Evolutionary conservation across 2,888 invertebrate genomes (phyloP).

Genomic region (Synergus gifuensis): DNA sequence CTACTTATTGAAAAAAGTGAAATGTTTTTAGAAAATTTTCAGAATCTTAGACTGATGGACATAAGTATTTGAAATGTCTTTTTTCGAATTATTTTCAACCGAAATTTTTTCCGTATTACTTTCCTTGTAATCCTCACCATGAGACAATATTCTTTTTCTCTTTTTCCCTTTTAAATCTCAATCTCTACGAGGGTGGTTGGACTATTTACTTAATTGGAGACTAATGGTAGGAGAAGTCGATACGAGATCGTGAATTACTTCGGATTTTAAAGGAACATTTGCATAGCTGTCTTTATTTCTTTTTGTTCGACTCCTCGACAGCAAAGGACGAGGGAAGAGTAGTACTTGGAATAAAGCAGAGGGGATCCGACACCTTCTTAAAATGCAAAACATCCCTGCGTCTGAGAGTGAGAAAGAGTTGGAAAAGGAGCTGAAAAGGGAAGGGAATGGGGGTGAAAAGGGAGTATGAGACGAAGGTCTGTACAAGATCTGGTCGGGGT

Average conservation of each 20-base stretch:
- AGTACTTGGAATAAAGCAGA: slow-evolving; percentile 67
- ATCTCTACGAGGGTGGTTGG: not conserved
- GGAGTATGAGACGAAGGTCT: slow-evolving; percentile 49
- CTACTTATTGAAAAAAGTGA: not conserved
- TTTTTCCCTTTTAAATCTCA: not conserved
- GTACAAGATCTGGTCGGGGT: slow-evolving; percentile 49
- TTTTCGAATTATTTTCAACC: too few species aligned
- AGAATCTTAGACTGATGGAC: too few species aligned
- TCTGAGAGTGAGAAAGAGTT: slow-evolving; percentile 54
- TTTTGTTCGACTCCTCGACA: slow-evolving; percentile 47
- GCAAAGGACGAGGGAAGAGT: slow-evolving; percentile 53
- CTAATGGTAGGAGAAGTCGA: slow-evolving; percentile 40
- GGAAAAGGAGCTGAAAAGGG: slow-evolving; percentile 42
- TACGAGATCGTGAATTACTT: slow-evolving; percentile 66
- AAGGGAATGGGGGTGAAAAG: slow-evolving; percentile 31
- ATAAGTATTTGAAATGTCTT: too few species aligned
- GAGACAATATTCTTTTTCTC: not conserved
- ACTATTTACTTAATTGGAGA: slow-evolving; percentile 43
- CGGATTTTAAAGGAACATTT: slow-evolving; percentile 62
- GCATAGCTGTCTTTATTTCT: slow-evolving; percentile 40
- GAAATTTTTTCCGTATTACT: not conserved
- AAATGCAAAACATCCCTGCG: slow-evolving; percentile 75
- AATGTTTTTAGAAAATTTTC: not conserved
- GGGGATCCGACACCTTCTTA: slow-evolving; percentile 74
- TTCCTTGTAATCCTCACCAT: not conserved